Percentiles rank a stretch among this genome's conserved stretches.
phyloP scores from a whole-genome alignment of 1,140 invertebrate species.

The Eurosta solidaginis region DNA sequence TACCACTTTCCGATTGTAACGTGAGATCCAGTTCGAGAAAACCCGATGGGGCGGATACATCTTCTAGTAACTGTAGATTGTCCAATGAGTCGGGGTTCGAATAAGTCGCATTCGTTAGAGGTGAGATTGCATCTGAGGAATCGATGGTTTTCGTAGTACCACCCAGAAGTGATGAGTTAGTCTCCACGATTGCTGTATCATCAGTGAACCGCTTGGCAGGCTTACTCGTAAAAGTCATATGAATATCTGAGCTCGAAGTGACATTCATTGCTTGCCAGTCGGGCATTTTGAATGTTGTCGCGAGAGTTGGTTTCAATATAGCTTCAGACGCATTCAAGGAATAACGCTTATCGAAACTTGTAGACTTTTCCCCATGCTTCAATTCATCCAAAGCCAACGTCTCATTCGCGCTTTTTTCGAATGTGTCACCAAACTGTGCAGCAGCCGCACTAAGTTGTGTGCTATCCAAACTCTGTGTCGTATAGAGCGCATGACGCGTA shows the following conservation, averaged over 20 bases:
- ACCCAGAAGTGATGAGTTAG: slow-evolving; percentile 6
- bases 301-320: not conserved
- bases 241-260: not conserved
- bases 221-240: not conserved
- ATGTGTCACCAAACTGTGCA: not conserved
- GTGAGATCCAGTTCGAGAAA: slow-evolving; percentile 37
- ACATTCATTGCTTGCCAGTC: not conserved
- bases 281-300: not conserved
- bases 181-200: not conserved
- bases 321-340: not conserved
- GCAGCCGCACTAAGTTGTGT: not conserved
- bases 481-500: slow-evolving; percentile 21
- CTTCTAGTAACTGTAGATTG: slow-evolving; percentile 48
- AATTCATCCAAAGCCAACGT: not conserved
- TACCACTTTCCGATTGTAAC: not conserved
- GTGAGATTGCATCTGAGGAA: slow-evolving; percentile 24
- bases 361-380: not conserved
- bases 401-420: not conserved
- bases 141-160: not conserved
- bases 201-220: not conserved
- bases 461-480: slow-evolving; percentile 26
- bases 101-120: slow-evolving; percentile 34
- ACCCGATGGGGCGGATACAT: slow-evolving; percentile 50
- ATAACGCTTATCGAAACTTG: not conserved
- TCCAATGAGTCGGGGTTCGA: slow-evolving; percentile 42